phyloP scores from a whole-genome alignment of 2,113 vertebrate species.

The Ammospiza nelsoni region DNA sequence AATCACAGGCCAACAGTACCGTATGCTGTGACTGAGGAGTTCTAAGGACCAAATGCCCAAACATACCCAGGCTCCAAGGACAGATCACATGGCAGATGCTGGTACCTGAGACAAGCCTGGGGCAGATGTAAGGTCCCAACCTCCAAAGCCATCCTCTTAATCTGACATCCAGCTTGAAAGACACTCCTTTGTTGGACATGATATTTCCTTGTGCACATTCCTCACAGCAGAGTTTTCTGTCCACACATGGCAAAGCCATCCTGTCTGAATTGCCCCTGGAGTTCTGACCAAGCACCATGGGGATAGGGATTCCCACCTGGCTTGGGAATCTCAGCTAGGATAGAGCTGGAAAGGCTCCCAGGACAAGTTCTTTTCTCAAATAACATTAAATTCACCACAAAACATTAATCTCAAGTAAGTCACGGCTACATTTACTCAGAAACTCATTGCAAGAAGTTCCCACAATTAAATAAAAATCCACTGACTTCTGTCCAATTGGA shows the following conservation, averaged over 20 bases:
- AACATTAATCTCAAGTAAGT: not conserved
- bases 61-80: not conserved
- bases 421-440: not conserved
- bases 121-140: not conserved
- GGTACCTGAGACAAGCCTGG: not conserved
- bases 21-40: not conserved
- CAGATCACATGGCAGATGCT: not conserved
- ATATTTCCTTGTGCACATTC: not conserved
- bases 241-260: not conserved
- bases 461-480: not conserved
- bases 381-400: not conserved
- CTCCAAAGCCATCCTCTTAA: not conserved
- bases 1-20: not conserved
- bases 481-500: not conserved
- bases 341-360: not conserved
- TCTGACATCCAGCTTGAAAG: not conserved
- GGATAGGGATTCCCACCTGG: not conserved
- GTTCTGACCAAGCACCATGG: not conserved
- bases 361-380: not conserved
- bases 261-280: not conserved
- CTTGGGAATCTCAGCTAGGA: not conserved
- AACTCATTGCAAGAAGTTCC: not conserved
- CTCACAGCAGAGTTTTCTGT: not conserved
- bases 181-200: not conserved
- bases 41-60: not conserved